phyloP scores from a whole-genome alignment of 2,113 vertebrate genomes.

The Pachyramphus minor region DNA sequence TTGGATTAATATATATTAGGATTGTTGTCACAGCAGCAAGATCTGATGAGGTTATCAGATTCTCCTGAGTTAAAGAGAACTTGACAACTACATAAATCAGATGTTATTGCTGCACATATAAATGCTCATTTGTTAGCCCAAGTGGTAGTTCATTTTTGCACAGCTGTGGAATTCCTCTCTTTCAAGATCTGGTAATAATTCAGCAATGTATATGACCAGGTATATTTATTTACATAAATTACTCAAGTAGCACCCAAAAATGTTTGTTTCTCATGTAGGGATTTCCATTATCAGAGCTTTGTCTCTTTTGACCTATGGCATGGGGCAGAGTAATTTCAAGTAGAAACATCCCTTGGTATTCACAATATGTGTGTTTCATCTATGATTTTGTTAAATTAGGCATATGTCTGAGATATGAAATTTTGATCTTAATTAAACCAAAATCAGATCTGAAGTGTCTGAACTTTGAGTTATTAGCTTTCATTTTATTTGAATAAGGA shows the following conservation, averaged over 20 bases:
- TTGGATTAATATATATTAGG: not conserved
- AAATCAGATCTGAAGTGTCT: not conserved
- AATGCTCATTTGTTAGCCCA: not conserved
- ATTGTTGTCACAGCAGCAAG: not conserved
- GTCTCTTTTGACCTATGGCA: not conserved
- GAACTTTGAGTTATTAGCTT: not conserved
- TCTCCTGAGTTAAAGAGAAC: not conserved
- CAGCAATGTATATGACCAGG: not conserved
- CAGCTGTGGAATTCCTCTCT: not conserved
- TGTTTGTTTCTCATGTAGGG: not conserved
- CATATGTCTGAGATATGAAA: not conserved
- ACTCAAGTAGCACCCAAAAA: not conserved
- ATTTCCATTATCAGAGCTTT: not conserved
- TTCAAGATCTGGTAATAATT: not conserved
- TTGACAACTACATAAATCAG: not conserved
- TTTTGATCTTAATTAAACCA: not conserved
- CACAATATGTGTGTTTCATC: not conserved
- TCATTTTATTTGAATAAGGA: not conserved
- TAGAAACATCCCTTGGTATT: not conserved
- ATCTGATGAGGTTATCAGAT: not conserved
- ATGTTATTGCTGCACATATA: not conserved
- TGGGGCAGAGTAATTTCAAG: not conserved
- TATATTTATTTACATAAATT: not conserved
- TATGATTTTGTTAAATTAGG: not conserved
- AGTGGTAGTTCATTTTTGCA: not conserved